A percentile compares a stretch with the other conserved stretches of the same genome.
phyloP scores from a whole-genome alignment of 1,140 invertebrate species.

The Drosophila serrata region DNA sequence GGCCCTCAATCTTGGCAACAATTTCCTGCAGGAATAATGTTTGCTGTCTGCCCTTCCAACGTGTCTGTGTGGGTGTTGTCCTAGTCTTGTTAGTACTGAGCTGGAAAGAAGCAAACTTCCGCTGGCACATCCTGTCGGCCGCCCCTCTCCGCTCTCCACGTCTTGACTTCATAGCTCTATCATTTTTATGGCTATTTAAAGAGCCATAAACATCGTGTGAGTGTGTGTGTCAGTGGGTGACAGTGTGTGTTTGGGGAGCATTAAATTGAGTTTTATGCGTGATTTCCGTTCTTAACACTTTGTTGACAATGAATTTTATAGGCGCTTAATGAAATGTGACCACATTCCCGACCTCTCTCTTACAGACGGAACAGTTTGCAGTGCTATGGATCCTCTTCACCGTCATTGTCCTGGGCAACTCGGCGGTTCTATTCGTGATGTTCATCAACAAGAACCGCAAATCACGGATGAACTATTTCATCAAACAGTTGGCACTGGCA shows the following conservation, averaged over 20 bases:
- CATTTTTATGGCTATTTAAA: constrained; percentile 80
- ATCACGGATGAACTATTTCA: constrained; percentile 98
- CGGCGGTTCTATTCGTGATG: constrained; percentile 93
- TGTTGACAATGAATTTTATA: constrained; percentile 71
- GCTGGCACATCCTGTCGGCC: constrained; percentile 66
- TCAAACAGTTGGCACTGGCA: constrained; percentile 96
- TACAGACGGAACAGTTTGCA: constrained; percentile 95
- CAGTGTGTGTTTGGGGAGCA: constrained; percentile 30
- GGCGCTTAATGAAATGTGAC: constrained; percentile 61
- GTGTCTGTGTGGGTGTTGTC: constrained; percentile 21
- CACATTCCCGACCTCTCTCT: constrained; percentile 65
- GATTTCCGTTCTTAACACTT: constrained; percentile 79
- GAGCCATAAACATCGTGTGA: constrained; percentile 57
- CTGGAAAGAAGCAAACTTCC: constrained; percentile 70
- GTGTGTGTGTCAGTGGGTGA: constrained; percentile 6
- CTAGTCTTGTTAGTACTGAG: constrained; percentile 65
- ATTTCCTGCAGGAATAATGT: constrained; percentile 63
- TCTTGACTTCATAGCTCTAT: constrained; percentile 59
- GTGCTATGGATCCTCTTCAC: constrained; percentile 95
- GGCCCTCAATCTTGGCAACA: constrained; percentile 50
- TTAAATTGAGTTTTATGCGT: constrained; percentile 80
- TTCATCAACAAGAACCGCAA: constrained; percentile 94
- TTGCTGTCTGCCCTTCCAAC: constrained; percentile 20
- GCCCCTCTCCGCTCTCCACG: background rate
- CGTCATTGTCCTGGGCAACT: constrained; percentile 95